phyloP scores from a whole-genome alignment of 2,113 vertebrate species.

The Grallaria varia region DNA sequence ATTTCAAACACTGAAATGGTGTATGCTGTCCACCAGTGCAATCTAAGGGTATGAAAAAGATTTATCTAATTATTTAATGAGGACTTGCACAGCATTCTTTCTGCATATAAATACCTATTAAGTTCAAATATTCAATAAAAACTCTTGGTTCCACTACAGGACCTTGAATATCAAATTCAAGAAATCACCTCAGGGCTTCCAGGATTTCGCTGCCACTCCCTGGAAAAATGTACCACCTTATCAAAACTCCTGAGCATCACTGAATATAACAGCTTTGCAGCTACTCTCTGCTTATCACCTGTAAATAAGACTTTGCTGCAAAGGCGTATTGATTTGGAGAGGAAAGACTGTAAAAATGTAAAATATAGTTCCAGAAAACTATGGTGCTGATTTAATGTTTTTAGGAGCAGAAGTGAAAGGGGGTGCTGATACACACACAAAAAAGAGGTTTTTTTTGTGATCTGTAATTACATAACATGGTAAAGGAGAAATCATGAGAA shows the following conservation, averaged over 20 bases:
- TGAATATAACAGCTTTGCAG: background rate
- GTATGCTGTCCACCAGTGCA: background rate
- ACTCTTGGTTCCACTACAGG: background rate
- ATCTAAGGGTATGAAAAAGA: background rate
- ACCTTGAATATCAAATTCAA: background rate
- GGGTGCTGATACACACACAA: background rate
- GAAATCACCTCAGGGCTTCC: background rate
- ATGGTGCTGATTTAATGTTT: background rate
- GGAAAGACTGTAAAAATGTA: background rate
- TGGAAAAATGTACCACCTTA: background rate
- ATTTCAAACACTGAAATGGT: background rate
- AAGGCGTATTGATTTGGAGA: background rate
- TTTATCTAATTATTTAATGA: background rate
- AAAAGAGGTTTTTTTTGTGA: background rate
- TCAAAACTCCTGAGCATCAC: background rate
- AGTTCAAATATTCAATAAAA: background rate
- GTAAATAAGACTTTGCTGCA: background rate
- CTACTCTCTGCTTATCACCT: background rate
- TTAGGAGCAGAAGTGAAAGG: background rate
- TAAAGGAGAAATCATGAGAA: background rate
- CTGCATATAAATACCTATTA: background rate
- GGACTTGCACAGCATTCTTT: background rate
- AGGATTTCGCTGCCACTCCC: background rate
- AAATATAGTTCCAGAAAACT: background rate
- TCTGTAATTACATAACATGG: background rate